Evolutionary conservation across 2,113 vertebrate genomes (phyloP).

Genomic region (Trematomus loennbergii): DNA sequence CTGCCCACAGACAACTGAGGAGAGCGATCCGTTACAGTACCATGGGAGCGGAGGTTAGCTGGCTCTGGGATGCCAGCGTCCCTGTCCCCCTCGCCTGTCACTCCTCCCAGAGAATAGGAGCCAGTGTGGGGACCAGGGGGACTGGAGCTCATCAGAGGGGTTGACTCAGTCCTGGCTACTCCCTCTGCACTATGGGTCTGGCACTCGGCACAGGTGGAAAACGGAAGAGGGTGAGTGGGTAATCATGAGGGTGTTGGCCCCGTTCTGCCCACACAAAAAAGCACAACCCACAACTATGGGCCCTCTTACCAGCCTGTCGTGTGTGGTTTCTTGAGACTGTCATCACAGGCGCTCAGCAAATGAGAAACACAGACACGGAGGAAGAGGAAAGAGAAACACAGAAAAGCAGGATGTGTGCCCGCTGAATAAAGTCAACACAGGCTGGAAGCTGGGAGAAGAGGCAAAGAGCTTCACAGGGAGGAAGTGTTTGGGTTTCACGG

Average conservation of each 20-base stretch:
- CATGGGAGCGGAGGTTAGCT: conserved; percentile 47
- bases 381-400: conserved; percentile 44
- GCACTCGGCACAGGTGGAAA: conserved; percentile 80
- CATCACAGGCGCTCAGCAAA: conserved; percentile 70
- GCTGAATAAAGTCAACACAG: conserved; percentile 38
- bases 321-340: conserved; percentile 74
- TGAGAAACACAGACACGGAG: conserved; percentile 71
- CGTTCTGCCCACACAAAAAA: conserved; percentile 65
- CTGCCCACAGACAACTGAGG: conserved; percentile 40
- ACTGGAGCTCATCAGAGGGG: conserved; percentile 73
- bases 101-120: conserved; percentile 58
- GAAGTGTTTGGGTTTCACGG: conserved; percentile 50
- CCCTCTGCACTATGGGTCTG: conserved; percentile 73
- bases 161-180: conserved; percentile 73
- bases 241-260: conserved; percentile 79
- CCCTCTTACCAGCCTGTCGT: conserved; percentile 76
- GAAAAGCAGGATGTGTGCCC: conserved; percentile 42
- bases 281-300: conserved; percentile 72
- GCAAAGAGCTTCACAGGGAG: conserved; percentile 20
- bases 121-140: conserved; percentile 59
- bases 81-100: conserved; percentile 58
- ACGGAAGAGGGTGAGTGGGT: conserved; percentile 78
- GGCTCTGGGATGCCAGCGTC: conserved; percentile 46
- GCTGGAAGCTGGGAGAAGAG: conserved; percentile 14
- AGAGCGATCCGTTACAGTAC: conserved; percentile 33